Base-by-base conservation (phyloP, 2,797 vertebrate species). In the Macropodus opercularis region DNA sequence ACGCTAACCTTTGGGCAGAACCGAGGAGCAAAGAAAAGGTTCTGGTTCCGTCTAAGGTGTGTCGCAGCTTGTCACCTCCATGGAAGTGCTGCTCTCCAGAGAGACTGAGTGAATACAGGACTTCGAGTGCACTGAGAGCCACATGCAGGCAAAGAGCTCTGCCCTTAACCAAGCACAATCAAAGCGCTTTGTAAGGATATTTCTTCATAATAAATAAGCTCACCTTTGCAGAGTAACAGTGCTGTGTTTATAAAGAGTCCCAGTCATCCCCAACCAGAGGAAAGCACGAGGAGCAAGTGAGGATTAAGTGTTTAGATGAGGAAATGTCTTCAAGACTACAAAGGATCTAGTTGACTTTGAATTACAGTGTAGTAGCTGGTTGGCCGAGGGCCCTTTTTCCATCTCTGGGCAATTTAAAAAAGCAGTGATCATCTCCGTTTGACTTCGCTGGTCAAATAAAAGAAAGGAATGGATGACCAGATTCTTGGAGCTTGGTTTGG, bases 321-420 rank as follows among this genome's bases (percentile, higher is more conserved):
- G 47, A 76, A 67, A 63, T 41, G 12, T 64, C 44, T 46, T 55
- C 22, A 42, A 42, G 22, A 59, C 61, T 42, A 55, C 59, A 67
- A 74, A 70, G 43, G 49, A 38, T 63, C 19, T 21, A 50, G 55
- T 46, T 41, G 49, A 66, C 47, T 40, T 36, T 79, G 38, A 58
- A 69, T 53, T 46, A 53, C n/a, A 47, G 29, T 11, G 17, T 34
- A 53, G 43, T 32, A 51, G 43, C 63, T 8, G n/a, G 52, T 63
- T 89, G 87, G 88, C 85, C 15, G 1, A 35, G 4, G 53, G 64
- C 77, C 84, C 55, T 61, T 81, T 90, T 90, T 90, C 87, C 87
- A 89, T 81, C 66, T 79, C 82, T 88, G 87, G 59, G 75, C 71
- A 53, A 66, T 78, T 54, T 83, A 27, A 75, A 63, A 73, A 62